Evolutionary conservation across 2,113 vertebrate species (phyloP), one percentile per base, ranked within the genome.

Genomic region (Haliaeetus leucogaster): DNA sequence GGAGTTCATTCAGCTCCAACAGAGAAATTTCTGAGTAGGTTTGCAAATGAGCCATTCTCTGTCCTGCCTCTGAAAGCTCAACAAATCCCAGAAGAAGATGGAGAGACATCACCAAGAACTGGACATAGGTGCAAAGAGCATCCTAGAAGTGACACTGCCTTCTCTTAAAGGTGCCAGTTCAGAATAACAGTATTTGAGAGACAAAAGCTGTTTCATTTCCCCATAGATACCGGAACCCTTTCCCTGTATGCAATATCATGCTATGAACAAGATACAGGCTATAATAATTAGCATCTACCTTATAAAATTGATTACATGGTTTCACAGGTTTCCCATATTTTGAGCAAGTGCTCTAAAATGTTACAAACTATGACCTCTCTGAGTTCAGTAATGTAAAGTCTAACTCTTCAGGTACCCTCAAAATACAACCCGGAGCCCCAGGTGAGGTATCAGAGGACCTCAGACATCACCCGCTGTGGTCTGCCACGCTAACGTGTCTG

Each of bases 401-500:
- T 59, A 48, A 70, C 19, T 67, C 29, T 58, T 73, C 2, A 0
- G 4, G 11, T 52, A 36, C 7, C 16, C 20, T n/a, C 42, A 78
- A 40, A 73, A 78, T 36, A 50, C 36, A 67, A 34, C 18, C 18
- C 0, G 1, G 25, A 81, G 5, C 18, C 23, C 7, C 2, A 1
- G 14, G 2, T 45, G 36, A 62, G 14, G 17, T 65, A n/a, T 32
- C 50, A 55, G 43, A 61, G 40, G 23, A 86, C 17, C 32, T 78
- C 65, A 72, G 47, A 67, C 7, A 32, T 72, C 32, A 32, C 30
- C 8, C 61, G 5, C 61, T 55, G 9, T 45, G 17, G 32, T n/a
- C 45, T 72, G 21, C 26, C 20, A 32, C 0, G 0, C 5, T 50
- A 72, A 59, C 1, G 7, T 36, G 9, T 34, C 50, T 3, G 0